A percentile compares a stretch with the other conserved stretches of the same genome.
Conservation (phyloP, 2,113 vertebrate genomes). For the Benitochromis conjunctus region DNA sequence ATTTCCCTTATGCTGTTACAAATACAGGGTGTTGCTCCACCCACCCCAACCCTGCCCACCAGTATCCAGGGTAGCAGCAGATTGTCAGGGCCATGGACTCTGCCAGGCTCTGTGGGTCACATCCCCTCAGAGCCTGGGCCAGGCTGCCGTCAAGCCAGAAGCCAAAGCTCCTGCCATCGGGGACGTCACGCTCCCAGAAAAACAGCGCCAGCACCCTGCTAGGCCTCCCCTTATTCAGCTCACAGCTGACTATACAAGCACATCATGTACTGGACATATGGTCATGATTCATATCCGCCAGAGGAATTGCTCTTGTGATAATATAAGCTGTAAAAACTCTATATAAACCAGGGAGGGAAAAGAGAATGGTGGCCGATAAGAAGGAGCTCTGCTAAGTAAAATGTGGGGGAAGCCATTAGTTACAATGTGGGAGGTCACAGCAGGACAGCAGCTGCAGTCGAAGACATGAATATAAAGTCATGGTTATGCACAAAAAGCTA, state of each 20-base stretch:
- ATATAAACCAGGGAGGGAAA: neutral
- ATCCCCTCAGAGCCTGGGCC: slow-evolving; percentile 60
- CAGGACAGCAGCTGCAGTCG: neutral
- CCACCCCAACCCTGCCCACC: neutral
- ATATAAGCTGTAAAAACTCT: neutral
- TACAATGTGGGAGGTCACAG: neutral
- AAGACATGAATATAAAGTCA: neutral
- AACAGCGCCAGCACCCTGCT: slow-evolving; percentile 18
- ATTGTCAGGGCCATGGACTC: slow-evolving; percentile 48
- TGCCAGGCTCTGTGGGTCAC: slow-evolving; percentile 69
- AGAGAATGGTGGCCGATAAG: neutral
- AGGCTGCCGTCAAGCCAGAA: slow-evolving; percentile 22
- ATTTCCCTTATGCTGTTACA: slow-evolving; percentile 7
- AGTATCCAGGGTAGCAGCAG: slow-evolving; percentile 51
- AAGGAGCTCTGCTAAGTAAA: neutral
- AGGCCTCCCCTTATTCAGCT: slow-evolving; percentile 24
- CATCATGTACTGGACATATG: slow-evolving; percentile 56
- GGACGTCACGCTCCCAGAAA: slow-evolving; percentile 50
- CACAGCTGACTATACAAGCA: slow-evolving; percentile 20
- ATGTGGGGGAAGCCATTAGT: neutral
- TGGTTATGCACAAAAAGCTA: neutral
- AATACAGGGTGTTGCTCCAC: neutral
- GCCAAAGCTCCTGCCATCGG: slow-evolving; percentile 42
- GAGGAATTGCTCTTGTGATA: slow-evolving; percentile 9
- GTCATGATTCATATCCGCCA: slow-evolving; percentile 51